Evolutionary conservation across 2,113 vertebrate genomes (phyloP).

Genomic region (Pteruthius melanotis): DNA sequence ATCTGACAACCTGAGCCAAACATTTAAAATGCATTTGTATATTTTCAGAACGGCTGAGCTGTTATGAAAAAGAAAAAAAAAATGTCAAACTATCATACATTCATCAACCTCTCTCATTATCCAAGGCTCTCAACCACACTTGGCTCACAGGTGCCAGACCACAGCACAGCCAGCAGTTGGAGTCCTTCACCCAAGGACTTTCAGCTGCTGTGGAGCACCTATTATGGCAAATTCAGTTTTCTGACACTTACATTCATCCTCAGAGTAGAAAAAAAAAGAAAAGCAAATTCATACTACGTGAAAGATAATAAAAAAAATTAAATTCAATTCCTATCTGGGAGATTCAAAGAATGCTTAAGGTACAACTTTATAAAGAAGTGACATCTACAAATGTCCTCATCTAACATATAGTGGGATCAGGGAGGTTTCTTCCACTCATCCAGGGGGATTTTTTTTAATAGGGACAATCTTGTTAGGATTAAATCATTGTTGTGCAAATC

Average conservation of each 20-base stretch:
- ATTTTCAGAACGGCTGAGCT: background rate
- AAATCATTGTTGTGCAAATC: background rate
- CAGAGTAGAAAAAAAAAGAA: background rate
- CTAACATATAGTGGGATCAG: background rate
- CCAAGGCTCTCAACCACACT: background rate
- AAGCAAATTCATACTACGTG: background rate
- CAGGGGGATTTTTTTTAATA: background rate
- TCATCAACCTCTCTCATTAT: background rate
- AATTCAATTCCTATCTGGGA: background rate
- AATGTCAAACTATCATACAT: background rate
- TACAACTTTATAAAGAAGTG: background rate
- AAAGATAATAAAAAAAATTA: background rate
- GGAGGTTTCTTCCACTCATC: background rate
- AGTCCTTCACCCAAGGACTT: constrained; percentile 44
- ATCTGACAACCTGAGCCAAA: background rate
- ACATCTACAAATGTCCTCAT: background rate
- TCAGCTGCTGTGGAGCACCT: constrained; percentile 40
- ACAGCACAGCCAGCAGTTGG: background rate
- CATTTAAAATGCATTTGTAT: background rate
- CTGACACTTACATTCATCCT: background rate
- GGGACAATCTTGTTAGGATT: background rate
- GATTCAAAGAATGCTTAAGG: background rate
- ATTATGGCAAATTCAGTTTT: background rate
- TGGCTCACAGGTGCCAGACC: constrained; percentile 27
- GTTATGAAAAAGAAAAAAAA: background rate